Evolutionary conservation across 2,888 invertebrate genomes (phyloP).

Genomic region (Drosophila bunnanda): DNA sequence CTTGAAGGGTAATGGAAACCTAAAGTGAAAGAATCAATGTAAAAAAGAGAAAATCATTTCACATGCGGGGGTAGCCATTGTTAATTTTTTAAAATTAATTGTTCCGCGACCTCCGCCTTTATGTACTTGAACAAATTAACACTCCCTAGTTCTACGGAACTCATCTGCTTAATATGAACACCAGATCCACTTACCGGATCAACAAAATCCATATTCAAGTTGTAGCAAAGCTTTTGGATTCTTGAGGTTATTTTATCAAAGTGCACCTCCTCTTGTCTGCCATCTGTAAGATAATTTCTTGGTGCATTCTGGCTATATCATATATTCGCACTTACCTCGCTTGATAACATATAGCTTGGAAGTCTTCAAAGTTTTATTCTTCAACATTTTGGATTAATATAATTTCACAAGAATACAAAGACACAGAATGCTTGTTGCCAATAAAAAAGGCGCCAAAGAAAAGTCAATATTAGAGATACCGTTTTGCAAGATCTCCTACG

Average conservation of each 20-base stretch:
- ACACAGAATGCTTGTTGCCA: constrained; percentile 22
- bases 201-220: constrained; percentile 97
- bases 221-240: constrained; percentile 97
- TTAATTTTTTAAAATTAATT: too few relatives aligned
- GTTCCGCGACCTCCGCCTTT: rapidly evolving
- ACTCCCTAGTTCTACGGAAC: background rate
- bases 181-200: constrained; percentile 91
- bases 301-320: background rate
- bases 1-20: constrained; percentile 92
- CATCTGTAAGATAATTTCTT: constrained; percentile 87
- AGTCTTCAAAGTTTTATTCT: constrained; percentile 32
- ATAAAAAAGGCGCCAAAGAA: constrained; percentile 35
- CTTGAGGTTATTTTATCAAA: constrained; percentile 99
- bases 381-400: constrained; percentile 10
- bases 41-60: background rate
- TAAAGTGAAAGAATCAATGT: background rate
- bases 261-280: constrained; percentile 95
- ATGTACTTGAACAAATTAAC: background rate
- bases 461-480: constrained; percentile 13
- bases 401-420: constrained; percentile 30
- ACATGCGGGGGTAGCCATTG: background rate
- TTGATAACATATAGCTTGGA: constrained; percentile 43
- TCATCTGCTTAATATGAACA: background rate
- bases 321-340: constrained; percentile 10
- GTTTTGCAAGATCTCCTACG: background rate